phyloP scores from a whole-genome alignment of 1,140 invertebrate species.

The Drosophila erecta region DNA sequence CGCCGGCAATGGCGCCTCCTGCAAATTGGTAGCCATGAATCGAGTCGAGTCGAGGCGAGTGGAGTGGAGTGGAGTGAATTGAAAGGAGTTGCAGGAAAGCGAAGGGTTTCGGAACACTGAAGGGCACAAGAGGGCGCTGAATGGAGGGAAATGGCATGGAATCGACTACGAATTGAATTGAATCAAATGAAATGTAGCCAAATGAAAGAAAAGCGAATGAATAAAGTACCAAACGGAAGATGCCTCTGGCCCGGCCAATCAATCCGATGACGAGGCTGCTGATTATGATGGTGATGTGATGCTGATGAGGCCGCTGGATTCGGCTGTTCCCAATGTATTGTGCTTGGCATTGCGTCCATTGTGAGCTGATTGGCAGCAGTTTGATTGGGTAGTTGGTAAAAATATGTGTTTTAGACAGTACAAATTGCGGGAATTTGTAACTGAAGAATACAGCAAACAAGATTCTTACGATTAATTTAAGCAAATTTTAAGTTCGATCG shows the following conservation, averaged over 20 bases:
- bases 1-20: constrained; percentile 68
- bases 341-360: constrained; percentile 67
- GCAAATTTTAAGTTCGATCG: neutral
- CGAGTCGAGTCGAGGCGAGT: constrained; percentile 16
- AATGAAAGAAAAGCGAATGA: constrained; percentile 28
- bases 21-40: constrained; percentile 78
- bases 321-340: constrained; percentile 48
- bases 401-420: neutral
- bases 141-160: constrained; percentile 44
- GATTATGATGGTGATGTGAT: constrained; percentile 45
- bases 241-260: constrained; percentile 43
- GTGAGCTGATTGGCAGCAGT: constrained; percentile 40
- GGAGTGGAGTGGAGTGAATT: constrained; percentile 32
- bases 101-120: constrained; percentile 11
- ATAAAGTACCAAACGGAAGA: constrained; percentile 2
- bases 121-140: constrained; percentile 36
- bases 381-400: constrained; percentile 42
- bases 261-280: constrained; percentile 35
- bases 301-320: constrained; percentile 38
- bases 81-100: constrained; percentile 17
- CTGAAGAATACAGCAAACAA: too few species aligned
- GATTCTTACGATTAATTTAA: too few species aligned
- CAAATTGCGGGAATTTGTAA: neutral
- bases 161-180: constrained; percentile 58
- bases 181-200: constrained; percentile 51